A percentile compares a stretch with the other conserved stretches of the same genome.
These are phyloP conservation scores for Aphelocoma californica DNA, from an alignment of 2,797 vertebrate genomes.

Conservation along the genomic window DNA sequence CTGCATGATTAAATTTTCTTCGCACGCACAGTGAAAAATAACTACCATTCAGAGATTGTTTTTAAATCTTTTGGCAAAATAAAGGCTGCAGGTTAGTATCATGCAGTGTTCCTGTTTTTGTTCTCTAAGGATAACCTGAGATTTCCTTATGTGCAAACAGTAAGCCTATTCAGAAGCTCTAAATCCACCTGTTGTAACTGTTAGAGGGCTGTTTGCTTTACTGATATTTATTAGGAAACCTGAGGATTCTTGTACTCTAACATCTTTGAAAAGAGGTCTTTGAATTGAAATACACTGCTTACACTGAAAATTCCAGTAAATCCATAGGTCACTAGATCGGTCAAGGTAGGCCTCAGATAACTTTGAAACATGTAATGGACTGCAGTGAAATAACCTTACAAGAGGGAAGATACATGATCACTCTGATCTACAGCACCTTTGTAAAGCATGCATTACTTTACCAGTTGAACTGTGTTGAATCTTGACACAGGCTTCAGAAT, in stretches of 20 bases:
- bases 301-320: conserved; percentile 58
- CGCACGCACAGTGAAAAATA: conserved; percentile 28
- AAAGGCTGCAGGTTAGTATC: conserved; percentile 53
- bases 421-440: background rate
- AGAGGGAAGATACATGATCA: background rate
- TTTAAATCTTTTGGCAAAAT: conserved; percentile 62
- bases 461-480: background rate
- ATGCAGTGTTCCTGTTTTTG: conserved; percentile 65
- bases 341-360: background rate
- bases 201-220: conserved; percentile 75
- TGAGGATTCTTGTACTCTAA: conserved; percentile 64
- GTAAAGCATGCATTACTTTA: background rate
- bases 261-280: conserved; percentile 67
- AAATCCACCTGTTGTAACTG: conserved; percentile 81
- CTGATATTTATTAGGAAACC: conserved; percentile 81
- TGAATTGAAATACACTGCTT: conserved; percentile 43
- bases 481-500: background rate
- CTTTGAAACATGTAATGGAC: background rate
- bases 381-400: background rate
- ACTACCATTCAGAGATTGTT: conserved; percentile 52
- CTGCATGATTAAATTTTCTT: conserved; percentile 49
- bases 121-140: conserved; percentile 62
- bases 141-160: conserved; percentile 76
- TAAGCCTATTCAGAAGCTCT: conserved; percentile 76
- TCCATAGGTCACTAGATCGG: background rate